A percentile compares a stretch with the other conserved stretches of the same genome.
Conservation (phyloP, 2,888 invertebrate genomes). For the Andricus curvator region DNA sequence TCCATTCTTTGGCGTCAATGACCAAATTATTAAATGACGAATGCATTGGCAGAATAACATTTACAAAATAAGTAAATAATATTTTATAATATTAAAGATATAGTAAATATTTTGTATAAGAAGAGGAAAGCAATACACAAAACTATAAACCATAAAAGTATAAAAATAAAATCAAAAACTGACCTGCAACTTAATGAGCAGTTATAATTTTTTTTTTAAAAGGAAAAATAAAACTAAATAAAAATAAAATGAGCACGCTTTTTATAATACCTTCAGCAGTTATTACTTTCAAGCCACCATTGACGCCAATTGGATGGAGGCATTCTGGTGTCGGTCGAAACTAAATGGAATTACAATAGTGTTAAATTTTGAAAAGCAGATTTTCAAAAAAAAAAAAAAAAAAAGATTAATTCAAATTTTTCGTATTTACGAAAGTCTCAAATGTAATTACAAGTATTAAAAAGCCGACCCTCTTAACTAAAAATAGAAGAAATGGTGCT, state of each 20-base stretch:
- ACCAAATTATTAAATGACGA: conserved; percentile 19
- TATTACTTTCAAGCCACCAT: conserved; percentile 41
- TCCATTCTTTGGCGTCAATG: conserved; percentile 41
- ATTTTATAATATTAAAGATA: background rate
- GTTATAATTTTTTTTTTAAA: background rate
- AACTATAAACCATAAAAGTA: conserved; percentile 34
- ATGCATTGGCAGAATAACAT: conserved; percentile 18
- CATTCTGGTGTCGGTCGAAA: conserved; percentile 37
- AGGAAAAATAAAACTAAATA: conserved; percentile 31
- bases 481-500: background rate
- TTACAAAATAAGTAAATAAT: background rate
- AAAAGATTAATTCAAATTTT: background rate
- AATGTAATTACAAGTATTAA: no score
- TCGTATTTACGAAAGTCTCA: background rate
- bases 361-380: conserved; percentile 23
- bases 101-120: background rate
- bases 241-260: conserved; percentile 31
- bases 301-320: conserved; percentile 38
- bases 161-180: background rate
- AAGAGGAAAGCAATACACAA: conserved; percentile 30
- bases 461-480: no score
- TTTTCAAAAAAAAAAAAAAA: background rate
- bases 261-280: conserved; percentile 41
- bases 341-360: conserved; percentile 36
- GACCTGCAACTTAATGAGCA: background rate